These are phyloP conservation scores for Psophia crepitans DNA, from an alignment of 2,113 vertebrate species.

Conservation along the genomic window DNA sequence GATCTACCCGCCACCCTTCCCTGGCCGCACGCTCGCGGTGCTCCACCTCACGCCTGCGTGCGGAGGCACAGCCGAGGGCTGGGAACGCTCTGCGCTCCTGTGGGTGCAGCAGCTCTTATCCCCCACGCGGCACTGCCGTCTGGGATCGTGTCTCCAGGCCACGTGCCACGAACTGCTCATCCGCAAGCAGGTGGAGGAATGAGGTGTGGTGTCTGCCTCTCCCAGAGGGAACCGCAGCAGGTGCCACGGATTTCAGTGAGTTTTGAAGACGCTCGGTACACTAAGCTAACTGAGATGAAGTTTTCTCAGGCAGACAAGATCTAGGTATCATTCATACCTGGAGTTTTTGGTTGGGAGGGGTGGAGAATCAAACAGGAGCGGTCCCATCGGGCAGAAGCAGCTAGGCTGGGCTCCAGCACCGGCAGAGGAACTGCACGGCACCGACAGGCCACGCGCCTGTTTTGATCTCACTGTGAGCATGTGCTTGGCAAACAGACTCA, in stretches of 20 bases:
- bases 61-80: neutral
- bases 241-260: accelerated
- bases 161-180: neutral
- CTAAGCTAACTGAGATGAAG: neutral
- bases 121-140: neutral
- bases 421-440: neutral
- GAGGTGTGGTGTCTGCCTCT: neutral
- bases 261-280: neutral
- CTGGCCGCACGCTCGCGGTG: accelerated
- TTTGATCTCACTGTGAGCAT: neutral
- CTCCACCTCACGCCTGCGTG: neutral
- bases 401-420: neutral
- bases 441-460: accelerated
- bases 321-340: neutral
- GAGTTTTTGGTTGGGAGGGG: neutral
- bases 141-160: neutral
- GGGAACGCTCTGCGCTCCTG: neutral
- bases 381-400: constrained; percentile 13
- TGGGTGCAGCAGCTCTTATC: neutral
- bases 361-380: neutral
- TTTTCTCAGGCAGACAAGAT: neutral
- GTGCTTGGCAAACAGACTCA: neutral
- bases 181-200: neutral
- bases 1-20: neutral
- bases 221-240: accelerated